Base-by-base conservation (phyloP, 2,888 invertebrate genomes). In the Muschampia plurimacula region DNA sequence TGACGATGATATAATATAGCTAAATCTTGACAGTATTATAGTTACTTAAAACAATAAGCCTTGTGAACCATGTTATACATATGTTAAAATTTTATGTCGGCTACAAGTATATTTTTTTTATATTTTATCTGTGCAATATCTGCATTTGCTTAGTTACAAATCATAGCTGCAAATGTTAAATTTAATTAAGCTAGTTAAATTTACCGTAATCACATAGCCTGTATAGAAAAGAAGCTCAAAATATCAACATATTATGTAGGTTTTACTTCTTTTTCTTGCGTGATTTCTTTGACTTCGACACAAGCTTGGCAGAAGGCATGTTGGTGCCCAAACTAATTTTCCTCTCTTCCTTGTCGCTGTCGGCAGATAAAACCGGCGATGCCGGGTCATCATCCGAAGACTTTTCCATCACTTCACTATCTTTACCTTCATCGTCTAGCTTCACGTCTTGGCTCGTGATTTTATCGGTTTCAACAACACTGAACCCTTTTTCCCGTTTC, bases 181-280 rank as follows among this genome's bases (percentile, higher is more conserved):
- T 67, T 63, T 80, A 80, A 80, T 82, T 81, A 78, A 78, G 67
- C 76, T 78, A 32, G 7, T 13, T 75, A 73, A 74, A 75, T 77
- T 71, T 74, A 77, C 78, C 70, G 63, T 71, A 73, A 78, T 73
- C 69, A 74, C 77, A 76, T 77, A 80, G 77, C 77, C 77, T 75
- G 73, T 72, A 83, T 82, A 83, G 80, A 79, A 77, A 80, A 83
- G 74, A 74, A 83, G 78, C 81, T 83, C 83, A 82, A 80, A 78
- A 73, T 76, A 72, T 78, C 76, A 87, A 87, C 89, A 89, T 88
- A 89, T 88, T 22, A 15, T 8, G 85, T 84, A 83, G 88, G 86
- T 84, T 83, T 93, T 95, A 96, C 89, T 95, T 96, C 84, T 95
- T 95, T 90, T 95, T 96, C 83, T 95, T 95, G 83, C 95, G 96